Percentiles rank a stretch among this genome's conserved stretches.
These are phyloP conservation scores for Pemphigus obesinymphae DNA, from an alignment of 1,140 invertebrate species.

Conservation along the genomic window DNA sequence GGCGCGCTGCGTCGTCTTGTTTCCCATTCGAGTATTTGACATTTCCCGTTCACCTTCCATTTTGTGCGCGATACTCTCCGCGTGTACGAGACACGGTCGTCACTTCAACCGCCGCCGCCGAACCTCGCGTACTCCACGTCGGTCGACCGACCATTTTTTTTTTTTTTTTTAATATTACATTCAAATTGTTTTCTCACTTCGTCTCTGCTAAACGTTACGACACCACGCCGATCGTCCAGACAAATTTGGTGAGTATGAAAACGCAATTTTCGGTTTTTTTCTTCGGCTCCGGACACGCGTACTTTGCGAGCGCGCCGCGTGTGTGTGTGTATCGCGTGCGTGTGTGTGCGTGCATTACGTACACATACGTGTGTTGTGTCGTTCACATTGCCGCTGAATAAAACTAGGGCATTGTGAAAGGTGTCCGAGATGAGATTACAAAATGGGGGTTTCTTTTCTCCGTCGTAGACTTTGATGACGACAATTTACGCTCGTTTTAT, in stretches of 20 bases:
- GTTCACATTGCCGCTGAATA: neutral
- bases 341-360: neutral
- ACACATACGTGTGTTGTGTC: neutral
- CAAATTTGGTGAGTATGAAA: neutral
- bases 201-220: neutral
- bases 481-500: neutral
- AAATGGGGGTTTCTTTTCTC: neutral
- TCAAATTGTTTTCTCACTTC: too few relatives aligned
- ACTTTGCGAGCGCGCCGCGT: too few relatives aligned
- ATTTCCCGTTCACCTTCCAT: constrained; percentile 33
- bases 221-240: neutral
- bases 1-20: too few relatives aligned
- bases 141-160: neutral
- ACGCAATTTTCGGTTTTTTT: neutral
- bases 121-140: neutral
- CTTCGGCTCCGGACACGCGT: neutral
- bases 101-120: neutral
- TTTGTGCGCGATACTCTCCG: neutral
- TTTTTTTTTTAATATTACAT: neutral
- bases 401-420: constrained; percentile 32
- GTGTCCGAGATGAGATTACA: neutral
- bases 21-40: neutral
- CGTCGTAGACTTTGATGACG: neutral
- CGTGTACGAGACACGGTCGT: neutral
- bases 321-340: neutral